Evolutionary conservation across 2,888 invertebrate genomes (phyloP).

Genomic region (Chalcosyrphus nemorum): DNA sequence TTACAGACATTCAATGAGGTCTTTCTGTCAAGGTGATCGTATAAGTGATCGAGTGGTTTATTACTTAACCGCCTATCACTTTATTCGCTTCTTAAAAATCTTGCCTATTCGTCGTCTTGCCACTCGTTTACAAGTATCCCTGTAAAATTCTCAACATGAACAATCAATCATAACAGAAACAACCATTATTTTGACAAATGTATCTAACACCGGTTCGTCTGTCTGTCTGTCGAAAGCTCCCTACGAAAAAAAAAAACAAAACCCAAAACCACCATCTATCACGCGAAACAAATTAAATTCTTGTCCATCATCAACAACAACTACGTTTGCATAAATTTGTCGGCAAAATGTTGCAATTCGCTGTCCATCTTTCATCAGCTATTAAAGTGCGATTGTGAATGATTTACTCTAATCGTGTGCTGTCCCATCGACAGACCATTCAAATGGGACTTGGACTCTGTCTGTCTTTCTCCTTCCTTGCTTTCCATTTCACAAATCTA

Average conservation of each 20-base stretch:
- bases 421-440: too few species aligned
- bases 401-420: background rate
- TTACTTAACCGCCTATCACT: too few species aligned
- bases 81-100: too few species aligned
- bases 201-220: background rate
- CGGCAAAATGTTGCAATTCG: background rate
- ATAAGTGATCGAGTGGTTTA: background rate
- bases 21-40: background rate
- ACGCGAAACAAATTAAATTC: conserved; percentile 5
- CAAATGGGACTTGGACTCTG: too few species aligned
- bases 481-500: background rate
- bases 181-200: conserved; percentile 13
- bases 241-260: background rate
- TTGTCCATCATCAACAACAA: background rate
- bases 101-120: too few species aligned
- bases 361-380: conserved; percentile 12
- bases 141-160: background rate
- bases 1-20: background rate
- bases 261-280: background rate
- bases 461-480: background rate
- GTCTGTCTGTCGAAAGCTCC: conserved; percentile 5
- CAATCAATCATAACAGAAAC: background rate
- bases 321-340: background rate
- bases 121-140: background rate
- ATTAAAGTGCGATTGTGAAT: background rate